phyloP scores from a whole-genome alignment of 2,113 vertebrate species.

The Ochotona princeps region DNA sequence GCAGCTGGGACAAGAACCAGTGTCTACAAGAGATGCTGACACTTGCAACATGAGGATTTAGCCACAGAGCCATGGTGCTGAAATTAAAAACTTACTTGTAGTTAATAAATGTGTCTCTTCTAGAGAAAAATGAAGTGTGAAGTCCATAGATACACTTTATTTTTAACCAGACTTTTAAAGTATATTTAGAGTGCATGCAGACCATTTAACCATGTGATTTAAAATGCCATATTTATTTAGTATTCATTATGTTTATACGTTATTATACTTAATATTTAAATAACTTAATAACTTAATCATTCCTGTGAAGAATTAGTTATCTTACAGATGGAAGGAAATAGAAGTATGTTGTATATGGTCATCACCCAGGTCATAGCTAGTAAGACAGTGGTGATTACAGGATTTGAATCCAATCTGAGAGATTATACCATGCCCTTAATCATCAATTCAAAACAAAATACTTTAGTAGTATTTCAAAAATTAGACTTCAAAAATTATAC shows the following conservation, averaged over 20 bases:
- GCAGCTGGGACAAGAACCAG: too few species aligned
- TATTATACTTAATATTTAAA: not conserved
- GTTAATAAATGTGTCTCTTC: not conserved
- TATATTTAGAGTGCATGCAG: not conserved
- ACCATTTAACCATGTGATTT: not conserved
- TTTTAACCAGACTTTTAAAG: constrained; percentile 6
- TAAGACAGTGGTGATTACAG: not conserved
- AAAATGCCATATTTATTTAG: not conserved
- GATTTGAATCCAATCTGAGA: not conserved
- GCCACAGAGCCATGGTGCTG: too few species aligned
- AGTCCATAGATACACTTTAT: not conserved
- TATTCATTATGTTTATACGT: not conserved
- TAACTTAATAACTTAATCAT: too few species aligned
- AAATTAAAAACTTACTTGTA: not conserved
- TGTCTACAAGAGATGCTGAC: too few species aligned
- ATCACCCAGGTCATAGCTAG: not conserved
- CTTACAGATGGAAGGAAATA: not conserved
- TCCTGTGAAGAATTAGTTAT: not conserved
- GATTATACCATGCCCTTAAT: not conserved
- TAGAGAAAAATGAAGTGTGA: not conserved
- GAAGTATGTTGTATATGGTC: not conserved
- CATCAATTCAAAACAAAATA: not conserved
- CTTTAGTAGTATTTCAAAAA: not conserved
- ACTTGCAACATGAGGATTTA: too few species aligned
- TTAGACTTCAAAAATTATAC: not conserved